Conservation (phyloP, 2,888 invertebrate species). For the Lacanobia wlatinum region DNA sequence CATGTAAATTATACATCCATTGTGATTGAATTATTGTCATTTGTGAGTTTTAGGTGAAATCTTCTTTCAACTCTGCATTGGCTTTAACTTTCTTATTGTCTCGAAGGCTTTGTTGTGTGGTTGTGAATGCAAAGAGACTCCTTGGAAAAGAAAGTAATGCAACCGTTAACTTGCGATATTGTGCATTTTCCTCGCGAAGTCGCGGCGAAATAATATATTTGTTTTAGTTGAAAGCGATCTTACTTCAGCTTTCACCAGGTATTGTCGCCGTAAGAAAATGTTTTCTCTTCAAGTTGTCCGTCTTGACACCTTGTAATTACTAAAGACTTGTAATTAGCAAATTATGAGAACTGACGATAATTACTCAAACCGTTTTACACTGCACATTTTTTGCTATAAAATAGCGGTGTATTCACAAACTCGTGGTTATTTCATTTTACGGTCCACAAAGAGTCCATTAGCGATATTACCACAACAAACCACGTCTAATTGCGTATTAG, state of each 20-base stretch:
- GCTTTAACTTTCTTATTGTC: slow-evolving; percentile 60
- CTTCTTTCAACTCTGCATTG: slow-evolving; percentile 36
- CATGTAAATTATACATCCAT: slow-evolving; percentile 60
- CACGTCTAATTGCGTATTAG: slow-evolving; percentile 59
- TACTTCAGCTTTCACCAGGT: slow-evolving; percentile 67
- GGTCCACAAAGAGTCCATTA: slow-evolving; percentile 44
- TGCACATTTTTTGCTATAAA: not conserved
- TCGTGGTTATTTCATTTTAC: slow-evolving; percentile 23
- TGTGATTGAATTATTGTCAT: slow-evolving; percentile 60
- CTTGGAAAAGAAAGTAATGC: slow-evolving; percentile 58
- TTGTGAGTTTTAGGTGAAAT: slow-evolving; percentile 58
- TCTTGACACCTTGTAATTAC: slow-evolving; percentile 52
- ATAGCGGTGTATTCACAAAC: slow-evolving; percentile 12
- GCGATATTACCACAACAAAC: slow-evolving; percentile 51
- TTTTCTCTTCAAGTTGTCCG: slow-evolving; percentile 55
- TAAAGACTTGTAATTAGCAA: slow-evolving; percentile 46
- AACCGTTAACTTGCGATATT: slow-evolving; percentile 40
- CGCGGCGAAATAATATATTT: slow-evolving; percentile 61
- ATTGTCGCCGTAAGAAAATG: slow-evolving; percentile 69
- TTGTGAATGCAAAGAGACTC: slow-evolving; percentile 58
- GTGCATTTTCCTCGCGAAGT: slow-evolving; percentile 45
- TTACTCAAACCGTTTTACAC: slow-evolving; percentile 1
- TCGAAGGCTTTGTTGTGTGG: slow-evolving; percentile 38
- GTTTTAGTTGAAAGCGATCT: slow-evolving; percentile 63
- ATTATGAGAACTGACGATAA: slow-evolving; percentile 23